Evolutionary conservation across 2,888 invertebrate species (phyloP).

Genomic region (Saturnia pavonia): DNA sequence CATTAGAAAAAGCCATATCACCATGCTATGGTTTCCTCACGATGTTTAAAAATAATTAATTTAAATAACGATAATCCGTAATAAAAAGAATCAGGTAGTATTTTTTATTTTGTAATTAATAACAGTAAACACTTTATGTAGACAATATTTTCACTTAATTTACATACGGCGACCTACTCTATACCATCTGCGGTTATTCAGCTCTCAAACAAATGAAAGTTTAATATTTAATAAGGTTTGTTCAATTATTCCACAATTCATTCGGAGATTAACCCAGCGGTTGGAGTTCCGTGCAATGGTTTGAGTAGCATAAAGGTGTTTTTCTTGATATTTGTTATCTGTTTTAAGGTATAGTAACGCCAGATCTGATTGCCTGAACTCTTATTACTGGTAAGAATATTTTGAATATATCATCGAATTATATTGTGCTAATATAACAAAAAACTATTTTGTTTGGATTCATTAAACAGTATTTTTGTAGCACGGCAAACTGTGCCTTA

Average conservation of each 20-base stretch:
- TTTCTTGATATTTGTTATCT: neutral
- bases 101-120: neutral
- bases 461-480: too few relatives aligned
- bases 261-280: conserved; percentile 9
- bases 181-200: conserved; percentile 1
- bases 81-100: too few relatives aligned
- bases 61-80: too few relatives aligned
- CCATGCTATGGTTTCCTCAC: too few relatives aligned
- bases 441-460: too few relatives aligned
- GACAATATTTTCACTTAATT: neutral
- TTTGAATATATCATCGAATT: too few relatives aligned
- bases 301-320: neutral
- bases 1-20: too few relatives aligned
- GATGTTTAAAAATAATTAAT: too few relatives aligned
- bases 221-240: conserved; percentile 20
- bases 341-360: neutral
- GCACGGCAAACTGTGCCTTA: too few relatives aligned
- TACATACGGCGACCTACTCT: neutral
- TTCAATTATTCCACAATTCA: conserved; percentile 8
- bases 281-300: neutral
- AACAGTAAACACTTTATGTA: neutral
- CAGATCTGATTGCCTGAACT: too few relatives aligned
- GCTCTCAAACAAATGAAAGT: conserved; percentile 16
- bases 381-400: too few relatives aligned
- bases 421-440: too few relatives aligned